These are phyloP conservation scores for Lampropteryx suffumata DNA, from an alignment of 2,888 invertebrate species.

Conservation along the genomic window DNA sequence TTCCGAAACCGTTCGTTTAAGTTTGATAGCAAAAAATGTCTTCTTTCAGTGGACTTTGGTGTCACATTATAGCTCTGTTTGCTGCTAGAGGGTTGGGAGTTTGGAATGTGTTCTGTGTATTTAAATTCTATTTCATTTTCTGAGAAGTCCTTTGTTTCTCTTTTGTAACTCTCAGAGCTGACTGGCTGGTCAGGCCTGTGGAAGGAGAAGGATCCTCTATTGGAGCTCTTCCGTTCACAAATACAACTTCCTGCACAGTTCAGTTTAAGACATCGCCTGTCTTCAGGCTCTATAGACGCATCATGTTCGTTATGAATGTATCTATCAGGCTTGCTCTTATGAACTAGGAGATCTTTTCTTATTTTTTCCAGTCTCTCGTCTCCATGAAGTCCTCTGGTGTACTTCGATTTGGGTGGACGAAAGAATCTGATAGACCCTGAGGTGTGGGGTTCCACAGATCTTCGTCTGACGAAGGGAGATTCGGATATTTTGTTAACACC, in stretches of 20 bases:
- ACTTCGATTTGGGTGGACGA: conserved; percentile 72
- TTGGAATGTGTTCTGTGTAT: conserved; percentile 74
- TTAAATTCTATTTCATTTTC: conserved; percentile 78
- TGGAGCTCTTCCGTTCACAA: conserved; percentile 68
- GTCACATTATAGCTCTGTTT: conserved; percentile 75
- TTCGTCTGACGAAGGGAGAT: conserved; percentile 69
- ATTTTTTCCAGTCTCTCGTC: conserved; percentile 76
- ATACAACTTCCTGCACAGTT: conserved; percentile 71
- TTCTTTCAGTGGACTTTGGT: conserved; percentile 72
- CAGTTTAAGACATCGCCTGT: conserved; percentile 58
- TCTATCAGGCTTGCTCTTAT: conserved; percentile 69
- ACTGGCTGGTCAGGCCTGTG: conserved; percentile 66
- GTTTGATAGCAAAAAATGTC: conserved; percentile 70
- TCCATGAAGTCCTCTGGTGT: conserved; percentile 72
- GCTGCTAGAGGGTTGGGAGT: conserved; percentile 69
- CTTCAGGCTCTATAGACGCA: conserved; percentile 61
- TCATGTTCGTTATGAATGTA: conserved; percentile 73
- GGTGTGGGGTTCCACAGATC: conserved; percentile 64
- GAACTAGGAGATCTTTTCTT: conserved; percentile 69
- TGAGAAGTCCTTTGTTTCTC: conserved; percentile 58
- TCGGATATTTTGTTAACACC: conserved; percentile 83
- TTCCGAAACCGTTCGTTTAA: conserved; percentile 76
- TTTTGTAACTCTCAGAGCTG: conserved; percentile 58
- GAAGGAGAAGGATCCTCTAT: conserved; percentile 73
- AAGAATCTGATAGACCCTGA: conserved; percentile 74